Base-by-base conservation (phyloP, 2,113 vertebrate genomes). In the Rynchops niger region DNA sequence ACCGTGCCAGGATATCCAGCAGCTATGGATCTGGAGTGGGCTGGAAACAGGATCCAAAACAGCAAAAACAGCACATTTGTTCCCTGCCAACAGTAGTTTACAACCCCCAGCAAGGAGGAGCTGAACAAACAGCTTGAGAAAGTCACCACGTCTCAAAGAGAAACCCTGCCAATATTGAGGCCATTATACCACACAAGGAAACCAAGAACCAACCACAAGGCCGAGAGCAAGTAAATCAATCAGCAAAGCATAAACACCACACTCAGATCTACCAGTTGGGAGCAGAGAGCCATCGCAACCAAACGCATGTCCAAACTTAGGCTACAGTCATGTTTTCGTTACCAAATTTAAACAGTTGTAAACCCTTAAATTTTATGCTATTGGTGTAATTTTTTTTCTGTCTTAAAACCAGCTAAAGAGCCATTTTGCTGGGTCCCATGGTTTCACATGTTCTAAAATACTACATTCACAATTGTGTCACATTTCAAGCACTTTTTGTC, bases 281-380 rank as follows among this genome's bases (percentile, higher is more conserved):
- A 81, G 36, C 29, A 61, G 5, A 53, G 11, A 38, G 29, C 38
- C 32, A 2, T 6, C 3, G 0, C 58, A 32, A 12, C 9, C 45
- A 30, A 23, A 22, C 0, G 1, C 38, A 1, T 11, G 4, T 22
- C 42, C 73, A 21, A 21, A 8, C 15, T 10, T 17, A 7, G 15
- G 45, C 80, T 71, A 67, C 26, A 47, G 2, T 16, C 13, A 0
- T 5, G 9, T 5, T 15, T 65, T 12, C 22, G 7, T 36, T 59
- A 53, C 13, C 49, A 38, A 45, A 71, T 71, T 22, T 13, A 9
- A 56, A 15, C 3, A 0, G 2, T 19, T 1, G 0, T 27, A 63
- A 50, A 85, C 12, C 22, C 29, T 17, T 38, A 20, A 38, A 8
- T 20, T 8, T 62, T 9, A 45, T 3, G 5, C 4, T 45, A 36